These are phyloP conservation scores for Halictus quadricinctus DNA, from an alignment of 2,888 invertebrate genomes.

Conservation along the genomic window DNA sequence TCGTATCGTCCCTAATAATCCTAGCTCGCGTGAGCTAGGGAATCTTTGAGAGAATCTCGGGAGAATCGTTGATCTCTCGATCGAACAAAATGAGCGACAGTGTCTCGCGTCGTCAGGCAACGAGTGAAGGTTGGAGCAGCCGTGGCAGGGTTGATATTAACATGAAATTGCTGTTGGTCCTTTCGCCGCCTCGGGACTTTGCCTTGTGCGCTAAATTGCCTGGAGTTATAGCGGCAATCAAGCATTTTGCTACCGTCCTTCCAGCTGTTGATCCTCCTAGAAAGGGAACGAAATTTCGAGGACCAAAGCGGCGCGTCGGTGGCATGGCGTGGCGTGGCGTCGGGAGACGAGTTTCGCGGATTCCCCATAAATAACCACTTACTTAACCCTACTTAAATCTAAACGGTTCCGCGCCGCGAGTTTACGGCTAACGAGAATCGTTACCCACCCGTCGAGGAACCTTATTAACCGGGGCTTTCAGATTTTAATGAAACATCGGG, in stretches of 20 bases:
- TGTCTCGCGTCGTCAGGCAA: slow-evolving; percentile 7
- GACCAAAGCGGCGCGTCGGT: background rate
- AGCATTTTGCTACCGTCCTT: slow-evolving; percentile 40
- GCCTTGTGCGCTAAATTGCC: slow-evolving; percentile 54
- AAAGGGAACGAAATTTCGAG: slow-evolving; percentile 34
- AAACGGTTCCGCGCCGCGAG: slow-evolving; percentile 33
- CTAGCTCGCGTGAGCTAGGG: background rate
- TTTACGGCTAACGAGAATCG: slow-evolving; percentile 19
- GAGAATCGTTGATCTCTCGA: slow-evolving; percentile 46
- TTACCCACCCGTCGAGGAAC: slow-evolving; percentile 16
- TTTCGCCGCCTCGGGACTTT: slow-evolving; percentile 28
- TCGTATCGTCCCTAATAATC: background rate
- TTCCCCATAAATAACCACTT: slow-evolving; percentile 49
- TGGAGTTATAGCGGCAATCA: slow-evolving; percentile 54
- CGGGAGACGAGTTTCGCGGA: slow-evolving; percentile 37
- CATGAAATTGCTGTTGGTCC: slow-evolving; percentile 49
- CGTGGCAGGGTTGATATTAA: slow-evolving; percentile 54
- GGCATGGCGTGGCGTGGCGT: background rate
- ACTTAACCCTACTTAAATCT: slow-evolving; percentile 56
- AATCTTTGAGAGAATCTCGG: background rate
- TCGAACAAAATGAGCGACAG: slow-evolving; percentile 51
- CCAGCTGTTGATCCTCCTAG: slow-evolving; percentile 4
- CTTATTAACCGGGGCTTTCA: slow-evolving; percentile 42
- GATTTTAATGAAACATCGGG: slow-evolving; percentile 43
- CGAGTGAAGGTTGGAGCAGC: slow-evolving; percentile 31